Evolutionary conservation across 2,888 invertebrate genomes (phyloP), one percentile per base, ranked within the genome.

Genomic region (Antheraea assamensis): DNA sequence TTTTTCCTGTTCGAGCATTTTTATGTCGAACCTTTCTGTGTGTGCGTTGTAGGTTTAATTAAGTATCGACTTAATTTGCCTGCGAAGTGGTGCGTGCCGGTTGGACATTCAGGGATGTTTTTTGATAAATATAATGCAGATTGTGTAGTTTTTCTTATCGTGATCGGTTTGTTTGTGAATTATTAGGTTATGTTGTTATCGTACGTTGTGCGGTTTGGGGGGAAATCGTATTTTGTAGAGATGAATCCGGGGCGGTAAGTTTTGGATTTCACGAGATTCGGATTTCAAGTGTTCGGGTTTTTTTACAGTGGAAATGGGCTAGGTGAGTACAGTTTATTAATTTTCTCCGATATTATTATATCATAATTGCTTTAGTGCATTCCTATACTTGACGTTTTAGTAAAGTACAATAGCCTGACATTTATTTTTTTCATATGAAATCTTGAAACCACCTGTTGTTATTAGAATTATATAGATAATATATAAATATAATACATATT

Each of bases 11-110:
- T 87, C 89, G 85, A 86, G 90, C 91, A 92, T 93, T 94, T 94
- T 94, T 94, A 93, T 92, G 93, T 93, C 91, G 93, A 90, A 87
- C 87, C 91, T 93, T 92, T 92, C 90, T 90, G 83, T 93, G 94
- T 94, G 94, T 94, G 94, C 88, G 94, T 90, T 80, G 85, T 89
- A 86, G 90, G 90, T 94, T 95, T 94, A 94, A 95, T 95, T 95
- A 94, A 93, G 94, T 94, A 95, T 95, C 92, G 95, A 95, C 94
- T 94, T 94, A 94, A 94, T 93, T 93, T 93, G 92, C 92, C 87
- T 89, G 87, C 90, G 90, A 68, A 68, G 35, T 35, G 68, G 31
- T 88, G 87, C 85, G 89, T 80, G 85, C 80, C 87, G 83, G 85
- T 84, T 83, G 85, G 83, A 83, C 82, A 84, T 84, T 85, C 85